These are phyloP conservation scores for Apantesis nais DNA, from an alignment of 2,888 invertebrate species.

Conservation along the genomic window DNA sequence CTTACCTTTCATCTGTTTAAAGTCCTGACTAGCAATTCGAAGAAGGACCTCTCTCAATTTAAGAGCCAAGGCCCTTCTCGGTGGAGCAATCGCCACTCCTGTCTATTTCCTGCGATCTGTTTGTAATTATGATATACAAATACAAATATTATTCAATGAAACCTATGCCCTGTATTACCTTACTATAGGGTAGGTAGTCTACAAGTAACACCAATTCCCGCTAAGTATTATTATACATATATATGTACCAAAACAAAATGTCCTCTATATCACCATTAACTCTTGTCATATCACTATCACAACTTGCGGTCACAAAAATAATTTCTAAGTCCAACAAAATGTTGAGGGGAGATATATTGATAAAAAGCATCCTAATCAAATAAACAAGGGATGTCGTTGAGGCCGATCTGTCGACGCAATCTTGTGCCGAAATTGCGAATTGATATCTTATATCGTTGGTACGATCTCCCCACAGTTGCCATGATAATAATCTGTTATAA, in stretches of 20 bases:
- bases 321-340: slow-evolving; percentile 52
- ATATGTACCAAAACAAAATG: background rate
- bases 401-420: slow-evolving; percentile 71
- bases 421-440: slow-evolving; percentile 75
- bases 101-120: too few relatives aligned
- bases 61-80: too few relatives aligned
- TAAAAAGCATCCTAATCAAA: slow-evolving; percentile 71
- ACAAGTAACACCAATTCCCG: too few relatives aligned
- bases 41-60: too few relatives aligned
- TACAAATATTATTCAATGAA: too few relatives aligned
- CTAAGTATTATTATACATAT: too few relatives aligned
- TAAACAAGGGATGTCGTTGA: slow-evolving; percentile 65
- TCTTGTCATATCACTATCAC: slow-evolving; percentile 13
- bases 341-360: slow-evolving; percentile 64
- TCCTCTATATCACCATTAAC: background rate
- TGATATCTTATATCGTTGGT: slow-evolving; percentile 69
- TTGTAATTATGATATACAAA: too few relatives aligned
- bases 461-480: slow-evolving; percentile 48
- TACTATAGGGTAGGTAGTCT: too few relatives aligned
- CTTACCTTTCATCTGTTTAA: too few relatives aligned
- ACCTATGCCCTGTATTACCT: too few relatives aligned
- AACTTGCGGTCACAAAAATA: slow-evolving; percentile 49
- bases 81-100: too few relatives aligned
- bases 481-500: slow-evolving; percentile 59
- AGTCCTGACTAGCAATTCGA: too few relatives aligned